phyloP scores from a whole-genome alignment of 2,888 invertebrate genomes.

The Cheilosia pagana region DNA sequence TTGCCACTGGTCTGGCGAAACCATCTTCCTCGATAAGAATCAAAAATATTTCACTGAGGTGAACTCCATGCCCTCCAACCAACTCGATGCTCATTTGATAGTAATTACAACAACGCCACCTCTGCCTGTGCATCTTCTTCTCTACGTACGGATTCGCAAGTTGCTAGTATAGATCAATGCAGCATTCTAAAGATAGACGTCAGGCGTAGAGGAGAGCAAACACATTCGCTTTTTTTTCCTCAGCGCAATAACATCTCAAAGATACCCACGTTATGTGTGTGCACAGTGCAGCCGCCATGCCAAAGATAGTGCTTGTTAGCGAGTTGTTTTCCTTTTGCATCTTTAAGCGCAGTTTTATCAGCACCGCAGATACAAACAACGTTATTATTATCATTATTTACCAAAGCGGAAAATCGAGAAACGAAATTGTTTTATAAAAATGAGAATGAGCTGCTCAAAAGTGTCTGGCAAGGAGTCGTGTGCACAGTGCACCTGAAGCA shows the following conservation, averaged over 20 bases:
- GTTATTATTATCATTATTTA: conserved; percentile 38
- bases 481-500: not conserved
- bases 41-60: not conserved
- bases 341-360: conserved; percentile 20
- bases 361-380: conserved; percentile 13
- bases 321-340: conserved; percentile 11
- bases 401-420: conserved; percentile 18
- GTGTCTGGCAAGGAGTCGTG: not conserved
- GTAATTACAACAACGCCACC: not conserved
- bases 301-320: conserved; percentile 10
- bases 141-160: not conserved
- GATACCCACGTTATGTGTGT: not conserved
- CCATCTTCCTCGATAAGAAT: not conserved
- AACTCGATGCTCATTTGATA: not conserved
- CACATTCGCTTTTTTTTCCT: conserved; percentile 30
- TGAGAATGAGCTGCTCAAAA: not conserved
- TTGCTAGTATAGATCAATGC: not conserved
- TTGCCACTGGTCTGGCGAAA: not conserved
- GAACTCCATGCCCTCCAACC: not conserved
- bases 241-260: conserved; percentile 8
- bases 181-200: conserved; percentile 10
- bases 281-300: not conserved
- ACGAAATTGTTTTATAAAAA: conserved; percentile 13
- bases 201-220: not conserved
- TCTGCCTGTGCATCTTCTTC: not conserved